Percentiles rank a stretch among this genome's conserved stretches.
Evolutionary conservation across 2,888 invertebrate species (phyloP).

Genomic region (Cerceris rybyensis): DNA sequence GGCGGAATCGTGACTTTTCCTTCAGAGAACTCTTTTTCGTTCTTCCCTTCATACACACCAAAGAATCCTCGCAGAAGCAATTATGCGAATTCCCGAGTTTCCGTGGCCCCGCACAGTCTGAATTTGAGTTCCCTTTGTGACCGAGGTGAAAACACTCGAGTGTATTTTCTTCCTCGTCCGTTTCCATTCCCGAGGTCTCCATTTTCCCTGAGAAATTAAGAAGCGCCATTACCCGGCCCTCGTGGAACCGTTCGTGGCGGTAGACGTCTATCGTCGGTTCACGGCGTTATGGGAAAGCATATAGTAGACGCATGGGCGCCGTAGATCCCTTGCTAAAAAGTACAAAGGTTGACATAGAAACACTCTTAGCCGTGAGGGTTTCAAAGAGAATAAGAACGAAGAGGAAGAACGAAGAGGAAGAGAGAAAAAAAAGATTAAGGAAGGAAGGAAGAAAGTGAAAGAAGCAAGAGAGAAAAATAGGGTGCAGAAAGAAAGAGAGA

Average conservation of each 20-base stretch:
- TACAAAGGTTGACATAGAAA: constrained; percentile 81
- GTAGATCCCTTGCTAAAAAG: constrained; percentile 78
- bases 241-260: constrained; percentile 38
- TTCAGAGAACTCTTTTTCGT: constrained; percentile 32
- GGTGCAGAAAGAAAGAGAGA: constrained; percentile 12
- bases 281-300: constrained; percentile 58
- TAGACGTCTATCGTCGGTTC: constrained; percentile 51
- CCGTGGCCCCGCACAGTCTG: background rate
- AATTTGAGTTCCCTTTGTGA: constrained; percentile 30
- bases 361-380: constrained; percentile 76
- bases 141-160: constrained; percentile 11
- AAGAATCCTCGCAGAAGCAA: constrained; percentile 36
- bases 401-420: constrained; percentile 18
- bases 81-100: constrained; percentile 39
- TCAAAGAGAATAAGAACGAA: constrained; percentile 63
- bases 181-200: constrained; percentile 39
- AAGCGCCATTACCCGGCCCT: constrained; percentile 64
- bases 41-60: constrained; percentile 6
- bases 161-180: constrained; percentile 50
- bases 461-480: background rate
- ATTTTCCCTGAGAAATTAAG: constrained; percentile 68
- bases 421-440: background rate
- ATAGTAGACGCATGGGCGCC: constrained; percentile 70
- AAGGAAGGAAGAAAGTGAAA: constrained; percentile 11
- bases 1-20: constrained; percentile 32